Evolutionary conservation across 1,140 invertebrate species (phyloP), one percentile per base, ranked within the genome.

Genomic region (Aphelinus certus): DNA sequence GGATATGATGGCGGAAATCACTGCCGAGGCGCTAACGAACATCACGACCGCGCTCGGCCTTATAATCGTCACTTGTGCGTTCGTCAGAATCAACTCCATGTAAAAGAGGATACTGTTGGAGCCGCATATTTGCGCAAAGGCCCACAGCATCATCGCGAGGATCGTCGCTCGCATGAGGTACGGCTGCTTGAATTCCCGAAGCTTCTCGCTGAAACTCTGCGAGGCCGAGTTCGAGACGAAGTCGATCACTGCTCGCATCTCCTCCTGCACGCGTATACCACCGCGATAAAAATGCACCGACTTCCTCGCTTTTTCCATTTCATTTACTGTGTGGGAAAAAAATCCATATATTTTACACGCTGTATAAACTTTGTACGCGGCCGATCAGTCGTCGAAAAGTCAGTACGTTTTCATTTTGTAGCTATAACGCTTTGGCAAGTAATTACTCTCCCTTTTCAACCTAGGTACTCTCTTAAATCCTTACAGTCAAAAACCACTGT

Each of bases 101-200:
- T 95, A 95, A 55, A 92, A 92, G 75, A 92, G 91, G 43, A 95
- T 88, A 1, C 92, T 93, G 71, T 93, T 93, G 45, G 94, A 92
- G 1, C 94, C 93, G 70, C 91, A 93, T 55, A 94, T 89, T 80
- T 95, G 93, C 83, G 95, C 93, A 42, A 94, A 92, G 1, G 92
- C 86, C 80, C 93, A 92, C 70, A 95, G 87, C 6, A 91, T 84
- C 48, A 92, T 80, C 46, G 92, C 87, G 53, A 94, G 91, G 3
- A 91, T 81, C 1, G 94, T 85, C 5, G 91, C 91, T 71, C 89
- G 91, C 65, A 90, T 88, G 80, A 71, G 26, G n/a, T 49, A 67
- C 1, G 74, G 74, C 9, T 76, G 72, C 3, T 60, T 61, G 6
- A 76, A 73, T 26, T 75, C 64, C 1, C 10, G n/a, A 9, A 79